phyloP scores from a whole-genome alignment of 2,113 vertebrate species.

The Atherinomorus stipes region DNA sequence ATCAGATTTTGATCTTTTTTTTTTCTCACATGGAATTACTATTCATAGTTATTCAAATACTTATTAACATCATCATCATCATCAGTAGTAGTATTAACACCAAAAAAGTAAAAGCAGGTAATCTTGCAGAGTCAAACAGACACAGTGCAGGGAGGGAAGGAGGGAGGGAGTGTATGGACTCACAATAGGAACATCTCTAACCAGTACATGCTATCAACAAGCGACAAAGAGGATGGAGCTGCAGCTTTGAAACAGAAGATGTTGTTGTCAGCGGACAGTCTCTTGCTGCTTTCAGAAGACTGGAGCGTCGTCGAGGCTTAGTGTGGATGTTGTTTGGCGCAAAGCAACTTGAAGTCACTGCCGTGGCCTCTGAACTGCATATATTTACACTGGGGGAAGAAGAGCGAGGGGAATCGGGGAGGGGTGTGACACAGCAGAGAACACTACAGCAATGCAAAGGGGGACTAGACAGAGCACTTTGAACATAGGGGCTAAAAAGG shows the following conservation, averaged over 20 bases:
- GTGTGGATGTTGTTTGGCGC: slow-evolving; percentile 60
- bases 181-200: slow-evolving; percentile 86
- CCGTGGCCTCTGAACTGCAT: slow-evolving; percentile 75
- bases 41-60: slow-evolving; percentile 84
- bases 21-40: slow-evolving; percentile 82
- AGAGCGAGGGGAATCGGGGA: neutral
- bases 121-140: slow-evolving; percentile 85
- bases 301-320: slow-evolving; percentile 64
- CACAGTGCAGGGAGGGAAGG: slow-evolving; percentile 76
- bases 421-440: slow-evolving; percentile 52
- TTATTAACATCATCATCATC: slow-evolving; percentile 82
- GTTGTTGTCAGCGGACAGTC: slow-evolving; percentile 66
- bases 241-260: slow-evolving; percentile 73
- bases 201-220: slow-evolving; percentile 89
- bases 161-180: slow-evolving; percentile 64
- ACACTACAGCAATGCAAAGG: slow-evolving; percentile 66
- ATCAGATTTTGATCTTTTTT: slow-evolving; percentile 65
- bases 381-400: slow-evolving; percentile 82
- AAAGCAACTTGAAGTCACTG: slow-evolving; percentile 35
- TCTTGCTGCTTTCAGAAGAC: slow-evolving; percentile 70
- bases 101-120: slow-evolving; percentile 84
- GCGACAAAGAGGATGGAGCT: slow-evolving; percentile 78
- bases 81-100: slow-evolving; percentile 84
- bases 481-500: slow-evolving; percentile 61
- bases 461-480: slow-evolving; percentile 57